Evolutionary conservation across 2,888 invertebrate species (phyloP), one percentile per base, ranked within the genome.

Genomic region (Apodemia zela): DNA sequence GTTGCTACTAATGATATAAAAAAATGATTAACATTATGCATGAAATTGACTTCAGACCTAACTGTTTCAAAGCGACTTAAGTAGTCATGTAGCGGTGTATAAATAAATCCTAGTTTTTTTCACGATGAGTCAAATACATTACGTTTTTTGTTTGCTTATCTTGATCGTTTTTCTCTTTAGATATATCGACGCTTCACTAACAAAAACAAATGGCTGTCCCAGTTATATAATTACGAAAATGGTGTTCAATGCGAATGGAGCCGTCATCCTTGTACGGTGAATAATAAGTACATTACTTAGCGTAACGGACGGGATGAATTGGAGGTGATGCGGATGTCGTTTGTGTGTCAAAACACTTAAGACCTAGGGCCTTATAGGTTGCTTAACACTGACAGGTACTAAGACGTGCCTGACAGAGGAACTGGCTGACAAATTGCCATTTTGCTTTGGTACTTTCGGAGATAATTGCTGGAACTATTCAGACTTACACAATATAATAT

Each of bases 191-290:
- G 47, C 8, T 47, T 47, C 47, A 17, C 47, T 17, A 47, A 54
- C 51, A 21, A 54, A 54, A 25, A 54, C 51, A 54, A 54, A 54
- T 64, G 61, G 29, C 49, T 63, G 63, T 63, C 64, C 66, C 49
- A 64, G 47, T 45, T 66, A 38, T 64, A 75, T 78, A 70, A 77
- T 69, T 73, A 75, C 79, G 71, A 75, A 78, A 76, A 80, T 77
- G 77, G 77, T 71, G 70, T 67, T 73, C 74, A 73, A 75, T 78
- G 75, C 77, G 73, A 74, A 74, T 73, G 72, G 70, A 66, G 62
- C 68, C 68, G 64, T 66, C 64, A n/a, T 62, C 76, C 77, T 66
- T 76, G 71, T 76, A 77, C 67, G 78, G 80, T 62, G 65, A 71
- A 75, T 77, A 78, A 74, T 75, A 75, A 73, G 72, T 70, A 71